Base-by-base conservation (phyloP, 92 coral and sea anemone species). In the Blastomussa wellsi region DNA sequence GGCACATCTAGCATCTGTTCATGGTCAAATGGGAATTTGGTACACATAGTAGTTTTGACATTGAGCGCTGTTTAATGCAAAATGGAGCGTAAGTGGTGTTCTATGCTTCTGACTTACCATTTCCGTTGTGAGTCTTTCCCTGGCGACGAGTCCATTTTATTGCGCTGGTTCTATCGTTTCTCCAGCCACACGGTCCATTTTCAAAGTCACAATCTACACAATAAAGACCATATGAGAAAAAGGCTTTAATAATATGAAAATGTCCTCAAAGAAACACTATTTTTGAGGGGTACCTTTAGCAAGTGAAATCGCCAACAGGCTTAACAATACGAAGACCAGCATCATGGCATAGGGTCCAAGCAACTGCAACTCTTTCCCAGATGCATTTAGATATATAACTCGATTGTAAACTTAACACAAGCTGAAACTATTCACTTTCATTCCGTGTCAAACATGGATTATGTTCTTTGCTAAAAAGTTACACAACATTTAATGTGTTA, bases 171-270 rank as follows among this genome's bases (percentile, higher is more conserved):
- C 55, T 74, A 28, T 62, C 22, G 44, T 86, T 82, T 53, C 82
- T 86, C 93, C 93, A 90, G n/a, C 82, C 82, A 28, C 93, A 88
- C 38, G 15, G 15, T 24, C 77, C 88, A 15, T 37, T 64, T 51
- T 84, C 88, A 84, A 84, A 84, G 26, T 67, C 38, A 29, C 88
- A 84, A 75, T 76, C 88, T 83, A 1, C 12, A 72, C 26, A 10
- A 62, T 8, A 28, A 62, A 16, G 36, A 22, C 5, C 11, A 66
- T 3, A 69, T 31, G 15, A 20, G 4, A 37, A 33, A 17, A 19
- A 70, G 14, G 29, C 7, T 1, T 14, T 4, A 35, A 33, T 3
- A 13, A 32, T 35, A 3, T 33, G 13, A 33, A 32, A 15, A 17
- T 68, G 7, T 1, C n/a, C 8, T 68, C 7, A 10, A 36, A 11